Percentiles rank a stretch among this genome's conserved stretches.
These are phyloP conservation scores for Morelia viridis DNA, from an alignment of 2,797 vertebrate species.

Conservation along the genomic window DNA sequence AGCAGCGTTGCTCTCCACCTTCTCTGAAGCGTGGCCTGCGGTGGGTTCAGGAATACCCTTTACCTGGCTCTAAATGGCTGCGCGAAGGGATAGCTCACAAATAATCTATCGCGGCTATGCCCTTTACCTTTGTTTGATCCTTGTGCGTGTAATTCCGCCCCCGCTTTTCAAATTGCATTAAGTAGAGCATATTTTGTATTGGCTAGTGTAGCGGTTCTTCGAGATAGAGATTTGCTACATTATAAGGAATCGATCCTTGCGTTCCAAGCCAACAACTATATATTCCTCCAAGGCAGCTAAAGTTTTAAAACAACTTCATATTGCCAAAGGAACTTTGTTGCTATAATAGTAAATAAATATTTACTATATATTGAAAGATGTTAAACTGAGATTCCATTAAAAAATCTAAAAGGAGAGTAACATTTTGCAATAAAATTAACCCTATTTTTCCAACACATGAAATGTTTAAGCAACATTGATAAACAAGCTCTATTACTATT, in stretches of 20 bases:
- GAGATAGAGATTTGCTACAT: not conserved
- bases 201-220: not conserved
- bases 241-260: not conserved
- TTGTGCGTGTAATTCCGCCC: not conserved
- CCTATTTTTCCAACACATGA: not conserved
- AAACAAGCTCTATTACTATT: not conserved
- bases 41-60: not conserved
- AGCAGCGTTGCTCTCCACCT: not conserved
- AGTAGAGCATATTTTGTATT: not conserved
- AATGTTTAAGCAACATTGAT: not conserved
- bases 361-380: not conserved
- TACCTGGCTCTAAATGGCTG: not conserved
- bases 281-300: not conserved
- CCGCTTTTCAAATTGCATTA: not conserved
- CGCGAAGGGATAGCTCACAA: not conserved
- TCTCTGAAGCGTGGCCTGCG: not conserved
- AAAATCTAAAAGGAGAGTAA: not conserved
- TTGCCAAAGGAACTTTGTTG: not conserved
- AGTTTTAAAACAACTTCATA: not conserved
- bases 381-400: not conserved
- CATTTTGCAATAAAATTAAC: not conserved
- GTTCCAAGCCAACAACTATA: not conserved
- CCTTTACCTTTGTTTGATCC: not conserved
- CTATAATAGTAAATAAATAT: not conserved
- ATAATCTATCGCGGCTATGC: not conserved